Base-by-base conservation (phyloP, 2,113 vertebrate species). In the Murina feae region DNA sequence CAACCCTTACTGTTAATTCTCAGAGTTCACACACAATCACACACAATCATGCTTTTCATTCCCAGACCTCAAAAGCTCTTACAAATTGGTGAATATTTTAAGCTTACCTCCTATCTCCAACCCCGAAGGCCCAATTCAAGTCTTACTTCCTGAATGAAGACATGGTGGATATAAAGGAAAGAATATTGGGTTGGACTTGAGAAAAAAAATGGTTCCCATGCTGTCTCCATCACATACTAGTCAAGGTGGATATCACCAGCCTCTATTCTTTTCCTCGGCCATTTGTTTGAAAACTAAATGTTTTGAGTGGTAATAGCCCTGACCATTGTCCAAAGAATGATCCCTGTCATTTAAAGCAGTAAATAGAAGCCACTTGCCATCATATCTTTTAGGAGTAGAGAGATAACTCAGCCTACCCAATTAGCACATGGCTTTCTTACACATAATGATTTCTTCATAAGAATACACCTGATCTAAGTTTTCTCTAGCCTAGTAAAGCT, bases 11-110 rank as follows among this genome's bases (percentile, higher is more conserved):
- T 95, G 49, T 83, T 92, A 86, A 94, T 86, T 95, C 85, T 92
- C 63, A 74, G 69, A 65, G 18, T 79, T 92, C 88, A 90, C 14
- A 90, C 28, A 97, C 91, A 97, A 96, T 96, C 3, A 88, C 7
- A 87, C 25, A 97, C 87, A 97, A 97, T 96, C 2, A 0, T 89
- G 81, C 92, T 95, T 96, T 97, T 97, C 93, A 97, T 95, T 80
- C 51, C 35, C 21, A 92, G 63, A 86, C 51, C 71, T 85, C 89
- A 83, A 82, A 95, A 84, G 35, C 86, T 93, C 71, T 90, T 80
- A 93, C 11, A 69, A 94, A 20, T 74, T 92, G 58, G 39, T n/a
- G n/a, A 90, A 87, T 10, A 96, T 85, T 95, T 93, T 90, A 93
- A 94, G 51, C 90, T 90, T 51, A 96, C 78, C 92, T 97, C 84